Conservation (phyloP, 2,797 vertebrate genomes). For the Trachops cirrhosus region DNA sequence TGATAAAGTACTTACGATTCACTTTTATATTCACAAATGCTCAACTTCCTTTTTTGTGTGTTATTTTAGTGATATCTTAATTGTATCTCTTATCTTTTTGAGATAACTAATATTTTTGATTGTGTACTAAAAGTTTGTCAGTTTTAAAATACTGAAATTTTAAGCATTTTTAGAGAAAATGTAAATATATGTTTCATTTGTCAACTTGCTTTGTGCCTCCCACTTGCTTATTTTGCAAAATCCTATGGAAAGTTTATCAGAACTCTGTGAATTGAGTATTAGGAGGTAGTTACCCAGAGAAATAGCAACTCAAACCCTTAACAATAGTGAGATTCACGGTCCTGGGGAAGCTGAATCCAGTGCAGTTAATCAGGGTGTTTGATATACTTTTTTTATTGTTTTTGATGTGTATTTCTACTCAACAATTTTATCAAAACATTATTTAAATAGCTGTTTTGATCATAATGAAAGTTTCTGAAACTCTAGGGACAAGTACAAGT, state of each 20-base stretch:
- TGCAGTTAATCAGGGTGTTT: background rate
- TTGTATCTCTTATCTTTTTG: background rate
- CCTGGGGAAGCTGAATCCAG: background rate
- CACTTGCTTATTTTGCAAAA: background rate
- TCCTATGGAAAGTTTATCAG: background rate
- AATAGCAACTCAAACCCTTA: background rate
- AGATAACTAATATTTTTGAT: background rate
- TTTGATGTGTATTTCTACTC: background rate
- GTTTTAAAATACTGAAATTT: background rate
- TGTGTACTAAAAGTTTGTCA: background rate
- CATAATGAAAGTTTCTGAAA: background rate
- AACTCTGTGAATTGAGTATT: background rate
- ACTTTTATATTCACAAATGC: slow-evolving; percentile 23
- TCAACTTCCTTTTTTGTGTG: background rate
- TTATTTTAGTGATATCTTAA: background rate
- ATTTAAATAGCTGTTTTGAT: background rate
- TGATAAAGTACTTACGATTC: background rate
- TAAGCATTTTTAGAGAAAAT: background rate
- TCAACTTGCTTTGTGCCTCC: background rate
- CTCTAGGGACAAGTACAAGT: background rate
- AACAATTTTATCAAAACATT: background rate
- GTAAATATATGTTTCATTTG: background rate
- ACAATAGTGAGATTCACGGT: background rate
- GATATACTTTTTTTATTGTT: background rate
- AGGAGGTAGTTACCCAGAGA: background rate